Conservation (phyloP, 2,113 vertebrate genomes). For the Panthera leo region DNA sequence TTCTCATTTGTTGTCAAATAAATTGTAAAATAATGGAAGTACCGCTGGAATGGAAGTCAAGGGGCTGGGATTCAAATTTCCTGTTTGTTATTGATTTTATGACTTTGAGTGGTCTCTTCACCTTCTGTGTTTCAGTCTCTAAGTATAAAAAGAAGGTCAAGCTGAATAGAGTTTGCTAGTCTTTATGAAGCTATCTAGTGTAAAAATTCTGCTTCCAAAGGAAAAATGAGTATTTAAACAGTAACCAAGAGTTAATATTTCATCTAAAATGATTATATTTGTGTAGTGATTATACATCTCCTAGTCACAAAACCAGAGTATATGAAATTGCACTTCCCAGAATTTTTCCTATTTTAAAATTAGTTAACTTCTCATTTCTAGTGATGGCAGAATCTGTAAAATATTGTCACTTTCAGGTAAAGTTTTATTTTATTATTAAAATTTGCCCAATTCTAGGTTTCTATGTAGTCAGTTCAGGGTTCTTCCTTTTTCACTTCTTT, state of each 20-base stretch:
- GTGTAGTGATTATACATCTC: not conserved
- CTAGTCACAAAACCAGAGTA: not conserved
- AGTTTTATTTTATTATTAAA: not conserved
- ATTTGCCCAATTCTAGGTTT: not conserved
- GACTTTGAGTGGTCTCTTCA: not conserved
- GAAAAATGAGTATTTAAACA: conserved; percentile 31
- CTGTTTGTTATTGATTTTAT: not conserved
- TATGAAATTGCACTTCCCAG: not conserved
- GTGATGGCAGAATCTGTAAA: not conserved
- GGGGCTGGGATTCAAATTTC: not conserved
- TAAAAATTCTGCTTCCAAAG: conserved; percentile 7
- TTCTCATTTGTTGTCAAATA: not conserved
- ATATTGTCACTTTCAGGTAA: not conserved
- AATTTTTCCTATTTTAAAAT: not conserved
- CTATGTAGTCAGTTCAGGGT: not conserved
- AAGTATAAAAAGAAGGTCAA: not conserved
- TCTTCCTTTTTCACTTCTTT: not conserved
- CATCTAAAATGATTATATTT: not conserved
- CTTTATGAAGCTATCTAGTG: not conserved
- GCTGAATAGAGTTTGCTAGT: not conserved
- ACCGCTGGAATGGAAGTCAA: not conserved
- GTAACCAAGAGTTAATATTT: not conserved
- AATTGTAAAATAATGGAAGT: not conserved
- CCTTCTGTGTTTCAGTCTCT: not conserved
- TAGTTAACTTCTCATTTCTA: not conserved